Percentiles rank a stretch among this genome's conserved stretches.
Conservation (phyloP, 1,140 invertebrate species). For the Lerema accius region DNA sequence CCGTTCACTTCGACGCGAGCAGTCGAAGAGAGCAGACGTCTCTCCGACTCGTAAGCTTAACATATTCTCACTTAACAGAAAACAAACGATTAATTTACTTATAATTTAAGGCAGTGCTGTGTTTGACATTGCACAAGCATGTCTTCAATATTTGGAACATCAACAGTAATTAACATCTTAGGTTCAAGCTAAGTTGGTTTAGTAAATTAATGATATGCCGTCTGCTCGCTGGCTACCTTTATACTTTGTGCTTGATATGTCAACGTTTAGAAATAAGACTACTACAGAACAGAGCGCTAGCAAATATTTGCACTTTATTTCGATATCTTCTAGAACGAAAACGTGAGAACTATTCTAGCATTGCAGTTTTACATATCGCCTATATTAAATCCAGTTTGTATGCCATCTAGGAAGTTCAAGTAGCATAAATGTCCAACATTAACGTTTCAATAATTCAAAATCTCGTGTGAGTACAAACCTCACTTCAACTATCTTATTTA, state of each 20-base stretch:
- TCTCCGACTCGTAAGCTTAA: slow-evolving; percentile 42
- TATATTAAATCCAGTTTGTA: slow-evolving; percentile 2
- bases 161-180: slow-evolving; percentile 30
- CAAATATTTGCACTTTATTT: slow-evolving; percentile 22
- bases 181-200: slow-evolving; percentile 39
- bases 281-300: slow-evolving; percentile 19
- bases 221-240: slow-evolving; percentile 52
- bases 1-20: slow-evolving; percentile 46
- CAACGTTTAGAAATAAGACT: slow-evolving; percentile 32
- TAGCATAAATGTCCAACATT: slow-evolving; percentile 15
- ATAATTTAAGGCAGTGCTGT: slow-evolving; percentile 76
- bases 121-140: slow-evolving; percentile 59
- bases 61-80: slow-evolving; percentile 51
- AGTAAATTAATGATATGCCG: slow-evolving; percentile 67
- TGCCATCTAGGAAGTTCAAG: slow-evolving; percentile 29
- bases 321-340: slow-evolving; percentile 16
- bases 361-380: slow-evolving; percentile 4
- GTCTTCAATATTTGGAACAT: slow-evolving; percentile 32
- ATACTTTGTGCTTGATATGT: slow-evolving; percentile 75
- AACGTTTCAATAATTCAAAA: slow-evolving; percentile 11
- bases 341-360: slow-evolving; percentile 13
- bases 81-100: slow-evolving; percentile 58
- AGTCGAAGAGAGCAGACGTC: slow-evolving; percentile 54
- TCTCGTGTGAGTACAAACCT: slow-evolving; percentile 13
- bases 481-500: slow-evolving; percentile 30